These are phyloP conservation scores for Actinia tenebrosa DNA, from an alignment of 64 coral and sea anemone genomes.

Conservation along the genomic window DNA sequence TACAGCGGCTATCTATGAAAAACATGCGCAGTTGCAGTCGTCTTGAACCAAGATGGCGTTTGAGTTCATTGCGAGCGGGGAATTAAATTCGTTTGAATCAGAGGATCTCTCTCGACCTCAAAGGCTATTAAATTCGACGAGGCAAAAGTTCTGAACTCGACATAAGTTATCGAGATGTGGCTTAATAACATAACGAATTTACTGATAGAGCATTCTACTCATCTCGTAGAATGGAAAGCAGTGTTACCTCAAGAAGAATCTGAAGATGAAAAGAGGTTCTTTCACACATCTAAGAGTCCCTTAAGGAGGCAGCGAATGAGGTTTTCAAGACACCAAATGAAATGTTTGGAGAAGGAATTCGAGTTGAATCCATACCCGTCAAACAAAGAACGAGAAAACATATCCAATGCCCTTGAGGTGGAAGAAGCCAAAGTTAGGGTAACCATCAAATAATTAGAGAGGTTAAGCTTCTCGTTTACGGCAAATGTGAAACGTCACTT, in stretches of 20 bases:
- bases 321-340: conserved; percentile 34
- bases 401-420: conserved; percentile 23
- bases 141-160: too few species aligned
- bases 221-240: background rate
- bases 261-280: background rate
- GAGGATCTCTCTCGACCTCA: too few species aligned
- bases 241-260: background rate
- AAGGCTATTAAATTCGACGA: too few species aligned
- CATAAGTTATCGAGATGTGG: too few species aligned
- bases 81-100: too few species aligned
- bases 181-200: too few species aligned
- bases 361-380: conserved; percentile 50
- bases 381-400: conserved; percentile 11
- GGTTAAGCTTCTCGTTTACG: background rate
- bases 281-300: background rate
- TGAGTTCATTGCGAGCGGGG: too few species aligned
- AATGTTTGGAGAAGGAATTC: conserved; percentile 25
- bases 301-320: conserved; percentile 11
- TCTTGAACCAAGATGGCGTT: too few species aligned
- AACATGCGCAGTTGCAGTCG: too few species aligned
- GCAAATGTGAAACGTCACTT: too few species aligned
- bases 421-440: conserved; percentile 47
- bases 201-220: background rate
- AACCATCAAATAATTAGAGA: background rate
- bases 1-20: too few species aligned